Evolutionary conservation across 2,113 vertebrate genomes (phyloP).

Genomic region (Chroicocephalus ridibundus): DNA sequence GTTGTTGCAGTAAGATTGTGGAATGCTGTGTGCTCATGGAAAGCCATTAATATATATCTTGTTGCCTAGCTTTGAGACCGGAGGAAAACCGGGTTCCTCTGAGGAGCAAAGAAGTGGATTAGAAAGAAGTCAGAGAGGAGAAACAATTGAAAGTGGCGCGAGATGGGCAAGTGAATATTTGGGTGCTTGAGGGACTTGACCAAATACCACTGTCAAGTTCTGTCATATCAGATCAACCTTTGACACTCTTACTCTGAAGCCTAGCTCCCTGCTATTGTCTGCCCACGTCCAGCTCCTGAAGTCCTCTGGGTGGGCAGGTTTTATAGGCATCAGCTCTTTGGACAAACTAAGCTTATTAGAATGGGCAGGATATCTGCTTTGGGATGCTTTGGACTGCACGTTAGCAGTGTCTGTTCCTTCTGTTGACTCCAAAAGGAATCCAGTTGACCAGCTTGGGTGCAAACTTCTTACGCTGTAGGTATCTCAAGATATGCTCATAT

Average conservation of each 20-base stretch:
- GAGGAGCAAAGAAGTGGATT: neutral
- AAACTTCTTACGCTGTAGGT: neutral
- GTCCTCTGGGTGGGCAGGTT: neutral
- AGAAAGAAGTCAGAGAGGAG: neutral
- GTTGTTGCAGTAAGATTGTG: accelerated
- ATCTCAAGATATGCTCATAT: neutral
- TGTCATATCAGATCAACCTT: neutral
- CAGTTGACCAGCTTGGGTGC: accelerated
- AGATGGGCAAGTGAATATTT: neutral
- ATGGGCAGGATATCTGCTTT: neutral
- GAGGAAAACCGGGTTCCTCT: neutral
- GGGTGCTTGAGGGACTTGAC: neutral
- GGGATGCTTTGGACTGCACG: neutral
- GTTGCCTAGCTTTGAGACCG: neutral
- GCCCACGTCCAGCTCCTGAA: neutral
- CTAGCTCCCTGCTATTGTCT: neutral
- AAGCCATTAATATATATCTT: neutral
- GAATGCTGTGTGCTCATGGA: neutral
- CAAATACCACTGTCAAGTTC: neutral
- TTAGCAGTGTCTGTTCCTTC: neutral
- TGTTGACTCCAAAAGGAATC: neutral
- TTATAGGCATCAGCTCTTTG: neutral
- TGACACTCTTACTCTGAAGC: neutral
- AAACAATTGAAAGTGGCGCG: accelerated
- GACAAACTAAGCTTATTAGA: neutral